Base-by-base conservation (phyloP, 1,140 invertebrate species). In the Drosophila busckii region DNA sequence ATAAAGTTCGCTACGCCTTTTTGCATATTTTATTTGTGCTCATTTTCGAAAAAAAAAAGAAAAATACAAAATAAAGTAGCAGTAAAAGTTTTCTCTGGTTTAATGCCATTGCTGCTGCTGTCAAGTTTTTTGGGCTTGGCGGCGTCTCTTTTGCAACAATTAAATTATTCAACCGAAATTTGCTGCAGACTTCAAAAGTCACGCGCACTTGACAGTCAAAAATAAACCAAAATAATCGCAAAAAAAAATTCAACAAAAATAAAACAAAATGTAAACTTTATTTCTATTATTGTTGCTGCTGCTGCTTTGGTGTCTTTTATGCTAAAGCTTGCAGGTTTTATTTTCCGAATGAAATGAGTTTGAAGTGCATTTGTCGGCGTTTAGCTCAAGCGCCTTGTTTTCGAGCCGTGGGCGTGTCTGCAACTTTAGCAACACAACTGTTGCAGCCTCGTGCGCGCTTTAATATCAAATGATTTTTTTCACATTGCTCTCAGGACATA, bases 291-390 rank as follows among this genome's bases (percentile, higher is more conserved):
- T 32, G 50, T 26, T 29, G 41, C 19, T 28, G 15, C 13, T 19
- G 22, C 8, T 46, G 19, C 37, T 41, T 49, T 40, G 19, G 48
- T 82, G 69, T 80, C 73, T 80, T 80, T 82, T 82, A 70, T 82
- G 45, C 65, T 48, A 45, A 16, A 55, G 55, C 59, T 75, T n/a
- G n/a, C 75, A 82, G 69, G 75, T 82, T 82, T 82, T 82, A 75
- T 82, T 82, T 82, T 82, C 75, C 76, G 67, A 82, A 82, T 82
- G 75, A 82, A 82, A 82, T 82, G 75, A 82, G 75, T 82, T 82
- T 82, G 60, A 82, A 82, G 75, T 82, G 75, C 75, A 82, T 82
- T 80, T 80, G 75, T 49, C 54, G 62, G 70, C 50, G 64, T 28
- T 32, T 66, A 40, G 53, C 58, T 64, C 42, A 28, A 40, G 58